Evolutionary conservation across 2,113 vertebrate genomes (phyloP).

Genomic region (Capreolus pygargus): DNA sequence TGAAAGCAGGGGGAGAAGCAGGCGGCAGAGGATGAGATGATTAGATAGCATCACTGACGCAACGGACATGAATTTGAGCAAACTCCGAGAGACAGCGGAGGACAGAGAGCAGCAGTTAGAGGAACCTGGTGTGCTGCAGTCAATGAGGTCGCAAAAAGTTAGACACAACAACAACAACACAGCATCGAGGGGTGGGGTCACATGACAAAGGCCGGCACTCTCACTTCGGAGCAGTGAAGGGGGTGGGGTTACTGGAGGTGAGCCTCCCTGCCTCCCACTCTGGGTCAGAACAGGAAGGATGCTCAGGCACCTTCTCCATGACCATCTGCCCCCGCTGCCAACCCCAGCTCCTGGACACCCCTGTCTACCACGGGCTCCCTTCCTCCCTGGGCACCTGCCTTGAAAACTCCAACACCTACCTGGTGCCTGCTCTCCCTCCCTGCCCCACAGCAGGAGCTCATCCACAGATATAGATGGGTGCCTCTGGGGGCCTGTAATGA

Average conservation of each 20-base stretch:
- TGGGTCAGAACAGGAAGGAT: background rate
- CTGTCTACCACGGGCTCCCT: background rate
- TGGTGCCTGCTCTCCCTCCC: background rate
- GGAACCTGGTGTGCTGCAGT: background rate
- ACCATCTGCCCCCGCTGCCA: background rate
- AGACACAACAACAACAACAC: background rate
- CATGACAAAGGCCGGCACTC: too few relatives aligned
- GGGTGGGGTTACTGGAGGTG: background rate
- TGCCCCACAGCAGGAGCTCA: background rate
- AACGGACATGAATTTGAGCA: background rate
- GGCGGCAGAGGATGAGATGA: background rate
- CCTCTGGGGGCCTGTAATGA: background rate
- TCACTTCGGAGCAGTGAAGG: background rate
- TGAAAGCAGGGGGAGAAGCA: background rate
- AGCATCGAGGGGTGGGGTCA: background rate
- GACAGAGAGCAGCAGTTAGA: background rate
- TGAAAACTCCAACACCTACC: background rate
- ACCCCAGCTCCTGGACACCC: background rate
- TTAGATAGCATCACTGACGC: background rate
- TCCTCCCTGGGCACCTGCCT: background rate
- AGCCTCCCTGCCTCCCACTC: background rate
- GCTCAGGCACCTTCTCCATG: background rate
- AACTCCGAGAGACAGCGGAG: rapidly evolving
- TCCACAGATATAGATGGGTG: background rate
- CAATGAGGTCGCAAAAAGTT: background rate